Base-by-base conservation (phyloP, 2,888 invertebrate genomes). In the Drosophila kanekoi region DNA sequence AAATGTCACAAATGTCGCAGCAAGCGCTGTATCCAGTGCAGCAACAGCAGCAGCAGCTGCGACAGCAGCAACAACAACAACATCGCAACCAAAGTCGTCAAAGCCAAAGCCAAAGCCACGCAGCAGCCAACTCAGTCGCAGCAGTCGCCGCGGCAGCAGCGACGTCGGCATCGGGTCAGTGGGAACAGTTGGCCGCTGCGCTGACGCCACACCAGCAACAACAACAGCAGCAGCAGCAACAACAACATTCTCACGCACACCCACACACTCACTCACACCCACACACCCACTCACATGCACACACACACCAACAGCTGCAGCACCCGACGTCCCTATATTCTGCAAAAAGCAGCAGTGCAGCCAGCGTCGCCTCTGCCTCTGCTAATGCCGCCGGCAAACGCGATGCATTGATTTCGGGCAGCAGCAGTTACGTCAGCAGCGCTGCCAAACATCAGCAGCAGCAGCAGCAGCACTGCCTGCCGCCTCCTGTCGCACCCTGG, bases 331-430 rank as follows among this genome's bases (percentile, higher is more conserved):
- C 87, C 28, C 72, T 89, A 14, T 88, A 90, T 52, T 74, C 87
- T n/a, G 69, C 87, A 49, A 89, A 90, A 61, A 85, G 80, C 58
- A 74, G 59, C 61, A 71, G 45, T 6, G 77, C 69, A 54, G 52
- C 45, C n/a, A 28, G 45, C 49, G 59, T 51, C 37, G 51, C 47
- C 10, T 32, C 28, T 52, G 52, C 65, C 66, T 44, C 72, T 67
- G 65, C 68, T 23, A 57, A 49, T 14, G 57, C 47, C 28, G 87
- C 90, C 41, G 92, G 92, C 62, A 93, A 93, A 68, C 90, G 91
- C 56, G 93, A 92, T 76, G 92, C 93, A 28, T 91, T 93, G 90
- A 91, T 93, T 64, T 92, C 93, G 47, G 93, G 93, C 56, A 93
- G 86, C 67, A 89, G 86, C 88, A 66, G 44, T 38, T 47, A 35